Evolutionary conservation across 1,140 invertebrate species (phyloP).

Genomic region (Zaprionus camerounensis): DNA sequence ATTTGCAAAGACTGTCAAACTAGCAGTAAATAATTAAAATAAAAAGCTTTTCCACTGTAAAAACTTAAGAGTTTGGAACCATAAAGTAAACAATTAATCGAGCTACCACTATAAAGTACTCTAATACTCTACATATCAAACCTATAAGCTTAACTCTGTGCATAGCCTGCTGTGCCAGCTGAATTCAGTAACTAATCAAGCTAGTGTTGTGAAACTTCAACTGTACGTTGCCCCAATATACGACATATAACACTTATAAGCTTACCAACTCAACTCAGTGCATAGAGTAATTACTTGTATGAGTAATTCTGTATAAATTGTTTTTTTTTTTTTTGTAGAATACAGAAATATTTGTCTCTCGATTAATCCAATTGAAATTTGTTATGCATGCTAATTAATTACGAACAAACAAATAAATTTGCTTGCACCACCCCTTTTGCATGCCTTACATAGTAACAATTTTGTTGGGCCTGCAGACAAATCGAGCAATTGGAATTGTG

Average conservation of each 20-base stretch:
- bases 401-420: background rate
- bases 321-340: background rate
- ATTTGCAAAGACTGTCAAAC: background rate
- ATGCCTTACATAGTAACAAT: background rate
- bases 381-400: slow-evolving; percentile 11
- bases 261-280: background rate
- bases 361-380: slow-evolving; percentile 11
- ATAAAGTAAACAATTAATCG: background rate
- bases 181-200: too few species aligned
- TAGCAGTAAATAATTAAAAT: background rate
- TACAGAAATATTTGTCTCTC: background rate
- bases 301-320: too few species aligned
- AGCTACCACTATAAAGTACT: background rate
- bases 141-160: background rate
- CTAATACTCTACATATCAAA: background rate
- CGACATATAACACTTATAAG: background rate
- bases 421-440: background rate
- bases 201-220: background rate
- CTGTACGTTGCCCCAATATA: background rate
- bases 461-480: slow-evolving; percentile 4
- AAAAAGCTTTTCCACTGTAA: background rate
- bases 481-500: slow-evolving; percentile 11
- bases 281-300: background rate
- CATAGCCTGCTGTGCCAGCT: background rate
- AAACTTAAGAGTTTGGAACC: background rate